Evolutionary conservation across 2,888 invertebrate species (phyloP).

Genomic region (Lochmaea crataegi): DNA sequence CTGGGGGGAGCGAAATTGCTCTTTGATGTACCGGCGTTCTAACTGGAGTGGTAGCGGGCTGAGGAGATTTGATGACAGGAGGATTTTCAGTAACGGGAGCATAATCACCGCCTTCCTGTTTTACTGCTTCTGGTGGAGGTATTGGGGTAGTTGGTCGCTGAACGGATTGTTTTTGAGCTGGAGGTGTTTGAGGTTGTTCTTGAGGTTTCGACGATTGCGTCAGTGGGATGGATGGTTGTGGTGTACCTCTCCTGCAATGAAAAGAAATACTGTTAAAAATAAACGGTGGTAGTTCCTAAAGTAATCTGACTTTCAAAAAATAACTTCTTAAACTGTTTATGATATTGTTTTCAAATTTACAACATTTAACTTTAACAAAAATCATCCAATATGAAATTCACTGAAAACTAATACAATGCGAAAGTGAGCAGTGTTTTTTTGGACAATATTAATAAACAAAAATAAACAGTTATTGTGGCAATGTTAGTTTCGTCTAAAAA

Average conservation of each 20-base stretch:
- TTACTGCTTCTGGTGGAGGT: constrained; percentile 32
- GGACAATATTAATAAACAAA: no score
- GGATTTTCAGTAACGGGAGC: constrained; percentile 28
- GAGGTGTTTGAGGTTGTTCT: constrained; percentile 28
- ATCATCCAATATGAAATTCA: no score
- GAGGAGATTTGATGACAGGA: constrained; percentile 34
- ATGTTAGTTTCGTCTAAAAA: no score
- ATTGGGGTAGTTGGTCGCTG: constrained; percentile 45
- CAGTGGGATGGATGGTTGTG: constrained; percentile 42
- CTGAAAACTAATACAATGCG: no score
- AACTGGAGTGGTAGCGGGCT: constrained; percentile 32
- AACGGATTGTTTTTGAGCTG: constrained; percentile 44
- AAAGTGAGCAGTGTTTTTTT: no score
- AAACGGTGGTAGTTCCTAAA: no score
- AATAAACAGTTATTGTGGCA: no score
- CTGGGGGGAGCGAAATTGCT: constrained; percentile 55
- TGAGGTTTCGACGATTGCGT: constrained; percentile 43
- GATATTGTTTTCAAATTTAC: no score
- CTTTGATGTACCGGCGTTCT: constrained; percentile 53
- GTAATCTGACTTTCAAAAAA: no score
- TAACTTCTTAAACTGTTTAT: no score
- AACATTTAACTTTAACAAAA: no score
- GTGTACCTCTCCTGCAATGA: constrained; percentile 55
- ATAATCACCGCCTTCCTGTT: constrained; percentile 37
- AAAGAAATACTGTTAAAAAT: background rate